Evolutionary conservation across 2,888 invertebrate species (phyloP), one percentile per base, ranked within the genome.

Genomic region (Drosophila sordidula): DNA sequence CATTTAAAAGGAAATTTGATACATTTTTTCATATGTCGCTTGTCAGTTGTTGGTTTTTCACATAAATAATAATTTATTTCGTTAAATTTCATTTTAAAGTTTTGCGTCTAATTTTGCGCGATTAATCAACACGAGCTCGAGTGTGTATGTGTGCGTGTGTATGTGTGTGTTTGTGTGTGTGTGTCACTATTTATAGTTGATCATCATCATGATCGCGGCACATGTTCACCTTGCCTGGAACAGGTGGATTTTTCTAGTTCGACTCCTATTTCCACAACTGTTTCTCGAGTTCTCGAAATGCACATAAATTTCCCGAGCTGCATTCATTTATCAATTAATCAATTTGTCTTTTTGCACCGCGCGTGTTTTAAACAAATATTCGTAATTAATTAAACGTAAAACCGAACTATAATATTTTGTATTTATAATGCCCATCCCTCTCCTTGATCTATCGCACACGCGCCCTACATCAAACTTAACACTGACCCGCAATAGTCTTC

Each of bases 251-350:
- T 4, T 45, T 3, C 8, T 38, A 39, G 12, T 68, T 65, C 26
- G 32, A 22, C 41, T 54, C 42, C 63, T 42, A 61, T 45, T 67
- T 63, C n/a, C 9, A 25, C 39, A 32, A 12, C 36, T 26, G 36
- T 11, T 41, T 52, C 11, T 36, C 16, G 39, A 14, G 8, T 38
- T 39, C 29, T 44, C 16, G 44, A 58, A 56, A 55, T 22, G 6
- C 55, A 87, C 80, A 85, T 79, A 73, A 85, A 87, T 86, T 75
- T 64, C 29, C 46, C 32, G 5, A 44, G 56, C 68, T 65, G 68
- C 70, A 61, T 72, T 87, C 80, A 87, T 78, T 87, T 85, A 75
- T 75, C 88, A 87, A 86, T 86, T 87, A 87, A 89, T 87, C 88
- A 87, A 89, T 87, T 85, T 85, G 83, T 84, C 80, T 66, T 42